Percentiles rank a stretch among this genome's conserved stretches.
phyloP scores from a whole-genome alignment of 2,888 invertebrate species.

The Catocala fraxini region DNA sequence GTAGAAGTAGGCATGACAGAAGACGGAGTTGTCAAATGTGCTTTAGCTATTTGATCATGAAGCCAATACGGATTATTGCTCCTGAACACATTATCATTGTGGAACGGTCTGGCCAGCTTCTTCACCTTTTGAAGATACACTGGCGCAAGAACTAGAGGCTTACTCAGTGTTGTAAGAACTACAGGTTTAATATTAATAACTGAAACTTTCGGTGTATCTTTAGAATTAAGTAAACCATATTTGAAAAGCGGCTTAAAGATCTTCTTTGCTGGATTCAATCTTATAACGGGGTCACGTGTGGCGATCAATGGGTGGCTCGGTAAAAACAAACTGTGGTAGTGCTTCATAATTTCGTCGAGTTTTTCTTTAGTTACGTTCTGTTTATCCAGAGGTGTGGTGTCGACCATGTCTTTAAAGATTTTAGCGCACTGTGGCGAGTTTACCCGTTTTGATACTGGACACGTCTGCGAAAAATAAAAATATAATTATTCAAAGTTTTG shows the following conservation, averaged over 20 bases:
- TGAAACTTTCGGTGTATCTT: conserved; percentile 61
- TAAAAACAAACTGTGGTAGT: conserved; percentile 60
- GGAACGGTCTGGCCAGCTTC: conserved; percentile 8
- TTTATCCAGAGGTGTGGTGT: conserved; percentile 48
- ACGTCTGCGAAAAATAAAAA: conserved; percentile 61
- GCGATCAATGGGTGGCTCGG: conserved; percentile 27
- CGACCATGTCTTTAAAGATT: conserved; percentile 62
- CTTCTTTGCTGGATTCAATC: conserved; percentile 27
- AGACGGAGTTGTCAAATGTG: conserved; percentile 18
- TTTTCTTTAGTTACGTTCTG: conserved; percentile 49
- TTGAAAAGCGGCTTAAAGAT: conserved; percentile 56
- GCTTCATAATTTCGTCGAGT: conserved; percentile 53
- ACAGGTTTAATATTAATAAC: conserved; percentile 62
- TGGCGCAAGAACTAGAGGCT: conserved; percentile 63
- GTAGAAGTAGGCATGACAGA: conserved; percentile 9
- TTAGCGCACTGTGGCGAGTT: conserved; percentile 61
- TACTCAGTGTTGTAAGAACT: conserved; percentile 28
- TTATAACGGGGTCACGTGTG: conserved; percentile 13
- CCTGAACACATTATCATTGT: conserved; percentile 52
- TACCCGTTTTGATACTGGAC: conserved; percentile 66
- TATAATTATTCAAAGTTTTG: no score
- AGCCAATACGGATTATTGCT: conserved; percentile 40
- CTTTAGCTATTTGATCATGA: conserved; percentile 37
- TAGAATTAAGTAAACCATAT: conserved; percentile 63
- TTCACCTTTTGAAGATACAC: no score